Evolutionary conservation across 2,113 vertebrate species (phyloP), one percentile per base, ranked within the genome.

Genomic region (Rhinopomastus cyanomelas): DNA sequence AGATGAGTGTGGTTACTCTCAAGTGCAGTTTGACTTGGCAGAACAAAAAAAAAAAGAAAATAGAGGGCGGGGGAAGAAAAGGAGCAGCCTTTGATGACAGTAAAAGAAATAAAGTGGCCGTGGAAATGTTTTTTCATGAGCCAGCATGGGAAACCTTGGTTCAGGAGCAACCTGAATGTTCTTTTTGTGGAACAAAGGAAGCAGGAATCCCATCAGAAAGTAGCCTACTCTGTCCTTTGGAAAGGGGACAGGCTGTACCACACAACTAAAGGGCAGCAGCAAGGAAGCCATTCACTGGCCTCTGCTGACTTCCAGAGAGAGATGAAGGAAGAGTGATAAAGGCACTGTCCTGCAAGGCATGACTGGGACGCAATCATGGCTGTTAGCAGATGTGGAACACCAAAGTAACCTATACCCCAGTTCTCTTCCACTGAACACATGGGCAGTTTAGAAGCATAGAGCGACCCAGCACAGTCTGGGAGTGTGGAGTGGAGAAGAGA

Each of bases 1-100:
- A 97, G 95, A 97, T 53, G 90, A 94, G 52, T 72, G 93, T 78
- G 71, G 72, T 97, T 96, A 97, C 88, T 94, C 86, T 93, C 92
- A 92, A 89, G 77, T 71, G 80, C 79, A 94, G 90, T 90, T 96
- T 76, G 87, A 90, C 88, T 83, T 85, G 94, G 94, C 81, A 93
- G 76, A 85, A 82, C 79, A 91, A 93, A 91, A 82, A 72, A 68
- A 90, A 64, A 91, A 93, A 91, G 81, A 72, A 68, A 90, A 64
- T 80, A 88, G 65, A 83, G 66, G 94, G 29, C 69, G 32, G 52
- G 16, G 4, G 18, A 34, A 42, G 32, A 16, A 44, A 67, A 72
- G 57, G 75, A 93, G 91, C 89, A 89, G 87, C 69, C 87, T 95
- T 96, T 96, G 92, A 94, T 94, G 94, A 69, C 92, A 94, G 88